These are phyloP conservation scores for Tychaedon coryphoeus DNA, from an alignment of 2,113 vertebrate genomes.

Conservation along the genomic window DNA sequence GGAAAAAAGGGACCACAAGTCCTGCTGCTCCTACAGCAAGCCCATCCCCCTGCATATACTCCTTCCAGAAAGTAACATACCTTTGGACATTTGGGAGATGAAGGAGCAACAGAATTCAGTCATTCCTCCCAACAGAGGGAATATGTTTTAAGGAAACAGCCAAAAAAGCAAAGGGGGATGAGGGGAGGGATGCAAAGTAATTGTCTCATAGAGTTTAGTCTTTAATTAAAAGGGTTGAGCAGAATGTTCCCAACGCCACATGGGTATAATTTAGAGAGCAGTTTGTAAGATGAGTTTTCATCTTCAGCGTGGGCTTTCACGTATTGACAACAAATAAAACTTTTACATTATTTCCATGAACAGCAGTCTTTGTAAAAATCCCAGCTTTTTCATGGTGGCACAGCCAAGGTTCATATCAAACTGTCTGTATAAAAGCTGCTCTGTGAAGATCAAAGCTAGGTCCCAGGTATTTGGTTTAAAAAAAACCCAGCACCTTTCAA, in stretches of 20 bases:
- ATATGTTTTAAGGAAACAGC: neutral
- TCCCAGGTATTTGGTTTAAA: neutral
- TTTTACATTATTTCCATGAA: neutral
- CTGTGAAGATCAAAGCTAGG: neutral
- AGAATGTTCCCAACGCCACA: neutral
- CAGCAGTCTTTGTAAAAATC: neutral
- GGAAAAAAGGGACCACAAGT: neutral
- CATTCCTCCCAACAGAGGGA: neutral
- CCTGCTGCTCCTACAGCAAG: neutral
- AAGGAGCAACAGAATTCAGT: neutral
- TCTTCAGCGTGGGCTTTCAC: neutral
- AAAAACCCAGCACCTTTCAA: neutral
- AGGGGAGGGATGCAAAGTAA: neutral
- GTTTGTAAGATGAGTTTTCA: neutral
- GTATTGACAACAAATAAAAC: neutral
- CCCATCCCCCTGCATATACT: too few relatives aligned
- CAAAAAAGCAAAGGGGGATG: neutral
- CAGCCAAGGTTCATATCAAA: neutral
- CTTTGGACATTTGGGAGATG: neutral
- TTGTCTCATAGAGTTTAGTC: neutral
- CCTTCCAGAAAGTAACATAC: neutral
- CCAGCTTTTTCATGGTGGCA: neutral
- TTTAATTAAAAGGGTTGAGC: slow-evolving; percentile 17
- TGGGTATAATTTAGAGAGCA: slow-evolving; percentile 5
- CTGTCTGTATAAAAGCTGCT: accelerated